These are phyloP conservation scores for Lates japonicus DNA, from an alignment of 2,797 vertebrate genomes.

Conservation along the genomic window DNA sequence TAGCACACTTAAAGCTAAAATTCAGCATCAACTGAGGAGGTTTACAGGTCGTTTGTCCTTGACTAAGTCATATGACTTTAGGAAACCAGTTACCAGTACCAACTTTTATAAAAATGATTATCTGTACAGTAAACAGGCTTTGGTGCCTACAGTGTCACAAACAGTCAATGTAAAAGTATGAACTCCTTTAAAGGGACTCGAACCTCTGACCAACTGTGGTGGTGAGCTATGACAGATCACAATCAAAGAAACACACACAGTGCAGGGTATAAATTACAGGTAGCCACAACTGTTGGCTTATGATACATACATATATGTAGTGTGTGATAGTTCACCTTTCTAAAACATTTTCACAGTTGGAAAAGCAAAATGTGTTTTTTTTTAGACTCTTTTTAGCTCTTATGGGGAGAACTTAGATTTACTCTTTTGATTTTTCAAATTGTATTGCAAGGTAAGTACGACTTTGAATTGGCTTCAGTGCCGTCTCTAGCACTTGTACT, in stretches of 20 bases:
- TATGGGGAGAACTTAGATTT: not conserved
- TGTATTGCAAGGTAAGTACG: not conserved
- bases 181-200: not conserved
- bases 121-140: conserved; percentile 23
- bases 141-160: not conserved
- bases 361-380: not conserved
- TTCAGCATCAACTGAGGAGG: not conserved
- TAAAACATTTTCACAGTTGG: not conserved
- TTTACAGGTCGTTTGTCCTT: not conserved
- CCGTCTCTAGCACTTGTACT: not conserved
- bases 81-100: not conserved
- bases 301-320: not conserved
- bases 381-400: not conserved
- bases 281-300: not conserved
- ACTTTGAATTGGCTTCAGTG: not conserved
- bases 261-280: not conserved
- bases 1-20: not conserved
- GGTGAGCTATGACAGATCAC: not conserved
- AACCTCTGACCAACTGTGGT: not conserved
- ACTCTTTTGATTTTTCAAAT: not conserved
- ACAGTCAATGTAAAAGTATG: not conserved
- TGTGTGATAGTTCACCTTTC: not conserved
- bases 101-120: conserved; percentile 19
- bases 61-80: not conserved
- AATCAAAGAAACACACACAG: conserved; percentile 15